Evolutionary conservation across 2,797 vertebrate genomes (phyloP).

Genomic region (Ataeniobius toweri): DNA sequence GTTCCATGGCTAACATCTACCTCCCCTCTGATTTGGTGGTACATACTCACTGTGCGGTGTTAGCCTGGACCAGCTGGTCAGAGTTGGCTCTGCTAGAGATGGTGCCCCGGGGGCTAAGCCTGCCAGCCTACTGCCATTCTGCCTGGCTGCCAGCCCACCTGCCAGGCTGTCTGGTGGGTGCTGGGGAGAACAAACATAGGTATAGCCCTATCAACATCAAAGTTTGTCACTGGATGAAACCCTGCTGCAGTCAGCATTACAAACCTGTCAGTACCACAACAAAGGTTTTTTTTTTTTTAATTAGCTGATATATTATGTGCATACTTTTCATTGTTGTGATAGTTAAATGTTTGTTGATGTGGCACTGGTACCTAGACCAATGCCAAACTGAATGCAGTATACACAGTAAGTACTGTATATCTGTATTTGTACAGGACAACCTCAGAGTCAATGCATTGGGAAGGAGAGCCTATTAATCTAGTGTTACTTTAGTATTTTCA

Average conservation of each 20-base stretch:
- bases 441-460: neutral
- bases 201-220: conserved; percentile 61
- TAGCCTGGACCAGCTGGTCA: conserved; percentile 80
- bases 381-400: neutral
- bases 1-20: conserved; percentile 53
- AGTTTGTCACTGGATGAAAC: conserved; percentile 52
- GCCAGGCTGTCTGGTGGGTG: conserved; percentile 72
- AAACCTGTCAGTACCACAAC: neutral
- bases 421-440: neutral
- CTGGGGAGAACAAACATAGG: conserved; percentile 63
- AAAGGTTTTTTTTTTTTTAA: neutral
- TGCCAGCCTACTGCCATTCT: conserved; percentile 73
- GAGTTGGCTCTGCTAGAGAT: conserved; percentile 76
- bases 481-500: neutral
- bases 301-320: neutral
- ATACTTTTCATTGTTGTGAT: neutral
- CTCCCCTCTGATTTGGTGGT: conserved; percentile 53
- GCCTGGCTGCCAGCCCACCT: conserved; percentile 62
- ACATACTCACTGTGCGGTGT: conserved; percentile 55
- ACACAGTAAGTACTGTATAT: neutral
- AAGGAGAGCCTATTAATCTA: neutral
- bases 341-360: conserved; percentile 17
- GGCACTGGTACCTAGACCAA: neutral
- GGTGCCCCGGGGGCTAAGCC: conserved; percentile 72
- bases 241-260: conserved; percentile 17